Base-by-base conservation (phyloP, 2,113 vertebrate species). In the Madoqua kirkii region DNA sequence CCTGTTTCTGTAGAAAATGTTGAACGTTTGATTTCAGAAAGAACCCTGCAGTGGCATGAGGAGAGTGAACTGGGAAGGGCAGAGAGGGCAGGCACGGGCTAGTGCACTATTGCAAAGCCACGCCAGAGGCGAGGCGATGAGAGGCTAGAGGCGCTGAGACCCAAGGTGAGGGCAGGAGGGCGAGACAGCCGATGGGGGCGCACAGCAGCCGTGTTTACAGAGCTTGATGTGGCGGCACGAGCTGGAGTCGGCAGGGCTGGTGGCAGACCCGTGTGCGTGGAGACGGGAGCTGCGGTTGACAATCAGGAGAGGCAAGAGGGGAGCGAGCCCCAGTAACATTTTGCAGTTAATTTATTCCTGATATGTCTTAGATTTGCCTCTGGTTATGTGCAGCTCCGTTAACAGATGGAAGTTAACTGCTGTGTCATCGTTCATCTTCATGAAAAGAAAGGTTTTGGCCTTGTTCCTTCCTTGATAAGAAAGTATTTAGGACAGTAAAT, bases 381-480 rank as follows among this genome's bases (percentile, higher is more conserved):
- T 94, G 85, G 43, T 62, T 84, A 8, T 27, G 5, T 84, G 71
- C n/a, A 67, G 50, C 54, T 94, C 85, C 29, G 52, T 87, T 40
- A 96, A 27, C 9, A 33, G 64, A 54, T 60, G 82, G 33, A 93
- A 94, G 59, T 94, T 81, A 36, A 36, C 1, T 76, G 45, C 67
- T n/a, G 87, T 90, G 45, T 57, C 54, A 2, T 40, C 3, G 0
- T 79, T 95, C 84, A 86, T 94, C 67, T 86, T 78, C 48, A 23
- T 54, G 52, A 94, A 95, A 96, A 94, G 79, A 85, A 79, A 81
- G 71, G n/a, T 21, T 92, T 94, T 89, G 54, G n/a, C 83, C 36
- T 87, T 88, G 52, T 79, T 50, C 12, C 31, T 91, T 87, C 8
- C 43, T 71, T 89, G 88, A 43, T 94, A 52, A 71, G 85, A 88